Base-by-base conservation (phyloP, 2,113 vertebrate species). In the Dolichotis patagonum region DNA sequence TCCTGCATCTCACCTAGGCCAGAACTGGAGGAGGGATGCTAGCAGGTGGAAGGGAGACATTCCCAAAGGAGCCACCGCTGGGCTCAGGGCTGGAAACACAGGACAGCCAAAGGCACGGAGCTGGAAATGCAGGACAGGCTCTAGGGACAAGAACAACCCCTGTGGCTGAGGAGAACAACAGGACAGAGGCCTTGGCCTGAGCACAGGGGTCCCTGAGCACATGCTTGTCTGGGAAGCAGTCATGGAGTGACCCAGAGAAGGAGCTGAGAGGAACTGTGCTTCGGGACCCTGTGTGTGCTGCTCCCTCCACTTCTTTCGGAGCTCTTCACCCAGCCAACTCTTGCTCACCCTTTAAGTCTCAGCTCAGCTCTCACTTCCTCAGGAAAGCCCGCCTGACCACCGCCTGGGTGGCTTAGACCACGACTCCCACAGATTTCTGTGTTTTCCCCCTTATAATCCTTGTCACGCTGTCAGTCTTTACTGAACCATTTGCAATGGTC, bases 241-340 rank as follows among this genome's bases (percentile, higher is more conserved):
- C 35, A 10, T 46, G 6, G 46, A 81, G 3, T 56, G 38, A 41
- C 3, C 58, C 24, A 0, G 22, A 3, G 19, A 32, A 19, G 43
- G 3, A 62, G 65, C 60, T 7, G 0, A 3, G 22, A 1, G 11
- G n/a, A 81, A 49, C 69, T 52, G 41, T 20, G 43, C 60, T 28
- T 35, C 2, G 3, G 56, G 9, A 28, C 30, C 30, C 49, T 4
- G 5, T 2, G 30, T 7, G 0, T 41, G 26, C 80, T 35, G 9
- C 16, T 73, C 8, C 19, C 28, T 28, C 56, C 26, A 60, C 10
- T 41, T 20, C 78, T 49, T 78, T 65, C 75, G 93, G 54, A 26
- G 14, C 20, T 88, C 24, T 54, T n/a, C 41, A 52, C 30, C 12
- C n/a, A 65, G 20, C n/a, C 62, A 30, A 11, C 62, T 84, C 58